Evolutionary conservation across 2,113 vertebrate species (phyloP).

Genomic region (Lipophrys pholis): DNA sequence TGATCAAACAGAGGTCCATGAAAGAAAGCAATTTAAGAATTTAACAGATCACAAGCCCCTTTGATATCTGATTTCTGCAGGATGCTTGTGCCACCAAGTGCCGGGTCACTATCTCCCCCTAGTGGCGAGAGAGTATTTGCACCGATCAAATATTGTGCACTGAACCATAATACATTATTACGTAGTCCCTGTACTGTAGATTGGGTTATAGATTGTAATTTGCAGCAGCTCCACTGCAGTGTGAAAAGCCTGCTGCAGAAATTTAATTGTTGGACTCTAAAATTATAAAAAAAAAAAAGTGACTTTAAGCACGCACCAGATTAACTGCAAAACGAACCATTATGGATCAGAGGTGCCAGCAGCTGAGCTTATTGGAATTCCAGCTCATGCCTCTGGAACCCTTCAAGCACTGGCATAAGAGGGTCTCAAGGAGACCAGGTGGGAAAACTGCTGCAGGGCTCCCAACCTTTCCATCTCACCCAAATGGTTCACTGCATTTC

Average conservation of each 20-base stretch:
- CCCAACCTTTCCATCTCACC: slow-evolving; percentile 1
- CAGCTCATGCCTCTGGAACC: slow-evolving; percentile 16
- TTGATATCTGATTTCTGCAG: not conserved
- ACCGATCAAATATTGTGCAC: slow-evolving; percentile 42
- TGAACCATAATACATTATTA: slow-evolving; percentile 34
- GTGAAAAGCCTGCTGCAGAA: not conserved
- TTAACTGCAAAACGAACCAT: slow-evolving; percentile 26
- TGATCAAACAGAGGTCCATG: slow-evolving; percentile 37
- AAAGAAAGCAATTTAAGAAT: slow-evolving; percentile 34
- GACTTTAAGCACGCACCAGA: slow-evolving; percentile 1
- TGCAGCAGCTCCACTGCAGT: slow-evolving; percentile 18
- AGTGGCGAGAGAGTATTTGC: slow-evolving; percentile 35
- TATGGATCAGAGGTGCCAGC: slow-evolving; percentile 11
- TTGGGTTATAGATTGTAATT: slow-evolving; percentile 55
- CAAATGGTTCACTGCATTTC: slow-evolving; percentile 16
- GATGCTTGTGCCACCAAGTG: not conserved
- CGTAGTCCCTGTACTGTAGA: slow-evolving; percentile 30
- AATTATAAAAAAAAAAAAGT: slow-evolving; percentile 29
- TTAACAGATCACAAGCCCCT: not conserved
- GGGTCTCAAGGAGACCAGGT: slow-evolving; percentile 24
- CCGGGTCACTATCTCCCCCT: slow-evolving; percentile 71
- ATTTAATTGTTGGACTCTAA: slow-evolving; percentile 11
- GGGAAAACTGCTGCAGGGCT: slow-evolving; percentile 22
- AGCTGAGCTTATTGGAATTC: slow-evolving; percentile 42
- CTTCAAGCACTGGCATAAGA: slow-evolving; percentile 33